A percentile compares a stretch with the other conserved stretches of the same genome.
Conservation (phyloP, 2,888 invertebrate genomes). For the Idaea biselata region DNA sequence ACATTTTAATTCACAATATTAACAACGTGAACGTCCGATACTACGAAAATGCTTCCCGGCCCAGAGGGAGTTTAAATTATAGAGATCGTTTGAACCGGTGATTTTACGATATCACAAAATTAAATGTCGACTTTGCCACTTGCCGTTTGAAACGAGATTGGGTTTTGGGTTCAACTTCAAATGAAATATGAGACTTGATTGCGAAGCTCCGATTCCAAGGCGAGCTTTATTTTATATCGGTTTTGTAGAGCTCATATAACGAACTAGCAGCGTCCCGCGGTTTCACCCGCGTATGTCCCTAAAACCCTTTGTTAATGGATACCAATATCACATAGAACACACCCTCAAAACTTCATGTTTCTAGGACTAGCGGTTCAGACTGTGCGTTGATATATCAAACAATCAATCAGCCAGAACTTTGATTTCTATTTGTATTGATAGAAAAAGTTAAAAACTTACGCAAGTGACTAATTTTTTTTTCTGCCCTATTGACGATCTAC, state of each 20-base stretch:
- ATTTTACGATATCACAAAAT: background rate
- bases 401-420: too few species aligned
- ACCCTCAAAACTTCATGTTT: too few species aligned
- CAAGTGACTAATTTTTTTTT: too few species aligned
- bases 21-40: background rate
- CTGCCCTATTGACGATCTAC: too few species aligned
- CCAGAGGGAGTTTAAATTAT: background rate
- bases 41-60: background rate
- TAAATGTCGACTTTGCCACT: conserved; percentile 8
- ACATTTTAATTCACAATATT: background rate
- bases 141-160: conserved; percentile 5
- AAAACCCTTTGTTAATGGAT: too few species aligned
- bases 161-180: background rate
- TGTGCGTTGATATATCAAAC: too few species aligned
- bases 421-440: too few species aligned
- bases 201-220: background rate
- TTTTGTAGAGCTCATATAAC: background rate
- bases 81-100: background rate
- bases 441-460: too few species aligned
- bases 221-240: background rate
- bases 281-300: too few species aligned
- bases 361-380: too few species aligned
- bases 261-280: background rate
- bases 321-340: too few species aligned
- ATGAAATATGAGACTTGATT: conserved; percentile 4